Percentiles rank a stretch among this genome's conserved stretches.
Conservation (phyloP, 2,888 invertebrate species). For the Chydorus sphaericus region DNA sequence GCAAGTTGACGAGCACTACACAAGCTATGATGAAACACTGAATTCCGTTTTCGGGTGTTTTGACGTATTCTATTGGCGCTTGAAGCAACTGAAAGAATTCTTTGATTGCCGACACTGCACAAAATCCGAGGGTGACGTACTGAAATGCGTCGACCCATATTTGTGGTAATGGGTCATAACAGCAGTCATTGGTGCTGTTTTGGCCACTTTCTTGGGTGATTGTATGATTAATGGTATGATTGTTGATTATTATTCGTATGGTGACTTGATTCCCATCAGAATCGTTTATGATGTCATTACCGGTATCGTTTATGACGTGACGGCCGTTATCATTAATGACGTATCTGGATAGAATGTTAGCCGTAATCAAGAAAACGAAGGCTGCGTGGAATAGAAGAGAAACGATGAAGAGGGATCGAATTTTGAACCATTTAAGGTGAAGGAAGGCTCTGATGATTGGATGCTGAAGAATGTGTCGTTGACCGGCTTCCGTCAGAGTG, state of each 20-base stretch:
- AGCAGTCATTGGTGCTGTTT: not conserved
- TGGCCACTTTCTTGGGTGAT: too few relatives aligned
- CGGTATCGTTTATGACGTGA: too few relatives aligned
- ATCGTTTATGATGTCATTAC: too few relatives aligned
- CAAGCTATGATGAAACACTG: conserved; percentile 61
- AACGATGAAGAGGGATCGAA: conserved; percentile 64
- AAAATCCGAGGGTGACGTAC: too few relatives aligned
- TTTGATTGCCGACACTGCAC: conserved; percentile 31
- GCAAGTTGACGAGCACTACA: conserved; percentile 36
- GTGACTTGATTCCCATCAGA: too few relatives aligned
- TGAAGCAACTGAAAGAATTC: conserved; percentile 66
- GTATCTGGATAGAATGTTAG: conserved; percentile 48
- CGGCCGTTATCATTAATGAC: too few relatives aligned
- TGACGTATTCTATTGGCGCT: conserved; percentile 51
- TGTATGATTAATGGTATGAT: too few relatives aligned
- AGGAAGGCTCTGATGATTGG: conserved; percentile 73
- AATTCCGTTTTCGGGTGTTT: conserved; percentile 72
- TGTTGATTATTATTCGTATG: too few relatives aligned
- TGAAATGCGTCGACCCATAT: too few relatives aligned
- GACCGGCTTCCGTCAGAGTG: conserved; percentile 63
- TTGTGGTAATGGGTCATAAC: not conserved
- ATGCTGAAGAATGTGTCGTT: conserved; percentile 61
- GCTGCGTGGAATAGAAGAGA: conserved; percentile 58
- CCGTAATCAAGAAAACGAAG: conserved; percentile 57
- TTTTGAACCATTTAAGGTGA: conserved; percentile 65